These are phyloP conservation scores for Emydocephalus ijimae DNA, from an alignment of 2,113 vertebrate species.

Conservation along the genomic window DNA sequence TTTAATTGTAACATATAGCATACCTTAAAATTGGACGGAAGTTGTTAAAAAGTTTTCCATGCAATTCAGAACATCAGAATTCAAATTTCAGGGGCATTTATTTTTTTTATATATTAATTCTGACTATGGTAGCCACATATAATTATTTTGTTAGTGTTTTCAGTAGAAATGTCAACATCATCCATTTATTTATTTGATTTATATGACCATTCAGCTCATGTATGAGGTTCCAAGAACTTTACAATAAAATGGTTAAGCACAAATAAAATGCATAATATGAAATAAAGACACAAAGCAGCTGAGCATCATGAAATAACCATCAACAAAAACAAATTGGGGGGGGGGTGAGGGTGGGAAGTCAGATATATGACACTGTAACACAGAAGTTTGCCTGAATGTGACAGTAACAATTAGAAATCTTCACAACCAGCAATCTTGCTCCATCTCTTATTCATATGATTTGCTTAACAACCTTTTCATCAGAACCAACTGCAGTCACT, in stretches of 20 bases:
- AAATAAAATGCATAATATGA: too few species aligned
- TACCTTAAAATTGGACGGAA: neutral
- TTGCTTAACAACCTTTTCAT: neutral
- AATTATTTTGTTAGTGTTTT: constrained; percentile 52
- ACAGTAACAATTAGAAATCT: neutral
- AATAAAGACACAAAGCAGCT: too few species aligned
- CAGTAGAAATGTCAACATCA: constrained; percentile 41
- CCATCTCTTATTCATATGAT: neutral
- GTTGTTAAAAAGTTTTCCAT: constrained; percentile 24
- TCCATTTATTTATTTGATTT: constrained; percentile 13
- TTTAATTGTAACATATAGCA: neutral
- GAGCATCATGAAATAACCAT: too few species aligned
- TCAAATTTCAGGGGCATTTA: neutral
- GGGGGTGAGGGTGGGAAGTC: neutral
- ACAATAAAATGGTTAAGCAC: too few species aligned
- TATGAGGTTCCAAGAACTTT: too few species aligned
- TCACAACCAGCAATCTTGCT: neutral
- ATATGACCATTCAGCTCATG: neutral
- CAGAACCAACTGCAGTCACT: neutral
- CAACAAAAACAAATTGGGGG: neutral
- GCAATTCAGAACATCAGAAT: constrained; percentile 8
- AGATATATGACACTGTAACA: neutral
- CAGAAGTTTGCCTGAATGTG: neutral
- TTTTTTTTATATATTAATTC: constrained; percentile 39
- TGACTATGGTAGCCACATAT: constrained; percentile 36